Percentiles rank a stretch among this genome's conserved stretches.
These are phyloP conservation scores for Orchestes rusci DNA, from an alignment of 2,888 invertebrate species.

Conservation along the genomic window DNA sequence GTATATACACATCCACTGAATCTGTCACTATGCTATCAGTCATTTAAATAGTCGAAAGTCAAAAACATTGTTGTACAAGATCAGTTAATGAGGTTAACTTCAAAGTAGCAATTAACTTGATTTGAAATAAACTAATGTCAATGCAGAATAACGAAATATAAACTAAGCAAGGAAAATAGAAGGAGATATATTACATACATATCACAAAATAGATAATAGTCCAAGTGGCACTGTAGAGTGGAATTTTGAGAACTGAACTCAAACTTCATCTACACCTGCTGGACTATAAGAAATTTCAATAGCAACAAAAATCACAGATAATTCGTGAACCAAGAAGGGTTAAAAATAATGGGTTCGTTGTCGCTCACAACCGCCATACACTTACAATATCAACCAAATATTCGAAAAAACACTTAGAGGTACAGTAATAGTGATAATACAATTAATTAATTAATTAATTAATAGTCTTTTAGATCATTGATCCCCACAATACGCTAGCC, in stretches of 20 bases:
- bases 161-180: slow-evolving; percentile 14
- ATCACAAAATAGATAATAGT: slow-evolving; percentile 28
- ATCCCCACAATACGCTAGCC: slow-evolving; percentile 21
- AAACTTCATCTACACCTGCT: no score
- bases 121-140: slow-evolving; percentile 8
- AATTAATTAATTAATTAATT: slow-evolving; percentile 9
- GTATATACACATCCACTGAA: slow-evolving; percentile 19
- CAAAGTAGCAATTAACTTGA: background rate
- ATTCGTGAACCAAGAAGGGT: slow-evolving; percentile 26
- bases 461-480: slow-evolving; percentile 18
- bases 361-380: slow-evolving; percentile 20
- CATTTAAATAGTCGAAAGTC: slow-evolving; percentile 22
- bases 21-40: slow-evolving; percentile 22
- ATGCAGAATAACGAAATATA: slow-evolving; percentile 6
- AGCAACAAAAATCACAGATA: slow-evolving; percentile 34
- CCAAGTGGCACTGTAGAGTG: background rate
- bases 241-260: no score
- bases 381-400: slow-evolving; percentile 18
- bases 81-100: no score
- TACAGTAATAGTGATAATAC: slow-evolving; percentile 3
- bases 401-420: slow-evolving; percentile 11
- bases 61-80: no score
- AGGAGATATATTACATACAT: slow-evolving; percentile 22
- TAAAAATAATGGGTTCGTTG: slow-evolving; percentile 23
- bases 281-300: no score